Percentiles rank a stretch among this genome's conserved stretches.
Conservation (phyloP, 2,888 invertebrate species). For the Hemaris fuciformis region DNA sequence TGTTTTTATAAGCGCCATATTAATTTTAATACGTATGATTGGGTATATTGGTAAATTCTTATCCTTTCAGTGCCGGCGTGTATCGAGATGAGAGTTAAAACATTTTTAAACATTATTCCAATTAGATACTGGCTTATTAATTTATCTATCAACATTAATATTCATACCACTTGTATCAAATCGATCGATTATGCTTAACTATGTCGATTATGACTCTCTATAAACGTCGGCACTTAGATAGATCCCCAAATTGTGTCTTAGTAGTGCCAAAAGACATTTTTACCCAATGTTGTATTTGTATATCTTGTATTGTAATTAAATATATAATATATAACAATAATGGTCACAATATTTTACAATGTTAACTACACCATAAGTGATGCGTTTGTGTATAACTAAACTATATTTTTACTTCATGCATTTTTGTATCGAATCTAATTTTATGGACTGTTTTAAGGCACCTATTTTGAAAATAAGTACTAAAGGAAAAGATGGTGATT, state of each 20-base stretch:
- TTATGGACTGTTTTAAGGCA: background rate
- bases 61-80: background rate
- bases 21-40: constrained; percentile 16
- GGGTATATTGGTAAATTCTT: background rate
- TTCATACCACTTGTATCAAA: background rate
- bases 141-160: background rate
- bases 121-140: background rate
- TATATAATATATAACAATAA: constrained; percentile 1
- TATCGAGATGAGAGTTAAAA: background rate
- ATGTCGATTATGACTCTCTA: background rate
- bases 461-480: background rate
- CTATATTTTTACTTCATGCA: constrained; percentile 13
- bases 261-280: constrained; percentile 58
- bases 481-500: background rate
- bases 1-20: constrained; percentile 18
- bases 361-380: constrained; percentile 9
- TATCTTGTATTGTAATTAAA: constrained; percentile 31
- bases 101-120: background rate
- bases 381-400: constrained; percentile 16
- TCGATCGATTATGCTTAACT: background rate
- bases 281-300: constrained; percentile 41
- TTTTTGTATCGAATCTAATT: constrained; percentile 1
- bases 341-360: constrained; percentile 16
- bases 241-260: constrained; percentile 54
- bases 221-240: constrained; percentile 5